These are phyloP conservation scores for Cinara cedri DNA, from an alignment of 2,888 invertebrate genomes.

Conservation along the genomic window DNA sequence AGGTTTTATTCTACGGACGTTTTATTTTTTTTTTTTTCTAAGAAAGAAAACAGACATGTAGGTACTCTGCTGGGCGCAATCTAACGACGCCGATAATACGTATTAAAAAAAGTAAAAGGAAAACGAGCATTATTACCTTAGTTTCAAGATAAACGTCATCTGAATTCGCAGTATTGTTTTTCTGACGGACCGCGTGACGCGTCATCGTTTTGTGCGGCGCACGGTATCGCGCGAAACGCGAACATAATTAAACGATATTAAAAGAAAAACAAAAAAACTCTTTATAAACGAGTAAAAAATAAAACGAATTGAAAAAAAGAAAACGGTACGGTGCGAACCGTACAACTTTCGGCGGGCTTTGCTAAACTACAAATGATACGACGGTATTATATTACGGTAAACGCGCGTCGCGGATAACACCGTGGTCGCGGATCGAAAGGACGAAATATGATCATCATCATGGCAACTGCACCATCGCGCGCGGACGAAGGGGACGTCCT, in stretches of 20 bases:
- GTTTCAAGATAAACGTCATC: neutral
- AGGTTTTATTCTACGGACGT: no score
- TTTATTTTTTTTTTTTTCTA: no score
- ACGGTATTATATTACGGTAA: conserved; percentile 4
- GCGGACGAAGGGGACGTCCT: conserved; percentile 42
- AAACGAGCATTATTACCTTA: conserved; percentile 33
- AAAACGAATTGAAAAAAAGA: neutral
- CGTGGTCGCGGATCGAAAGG: neutral
- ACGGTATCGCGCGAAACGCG: neutral
- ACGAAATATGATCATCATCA: conserved; percentile 12
- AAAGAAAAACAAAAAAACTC: neutral
- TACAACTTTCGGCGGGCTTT: neutral
- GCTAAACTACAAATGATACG: neutral
- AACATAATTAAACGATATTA: neutral
- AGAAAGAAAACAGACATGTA: no score
- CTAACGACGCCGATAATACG: no score
- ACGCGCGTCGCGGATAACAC: conserved; percentile 7
- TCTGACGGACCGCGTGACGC: neutral
- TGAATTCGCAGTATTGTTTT: neutral
- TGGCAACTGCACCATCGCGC: conserved; percentile 47
- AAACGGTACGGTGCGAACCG: neutral
- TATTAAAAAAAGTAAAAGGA: no score
- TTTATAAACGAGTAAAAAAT: neutral
- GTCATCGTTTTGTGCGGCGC: neutral
- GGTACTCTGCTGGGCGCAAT: no score